Base-by-base conservation (phyloP, 2,113 vertebrate species). In the Periophthalmus modestus region DNA sequence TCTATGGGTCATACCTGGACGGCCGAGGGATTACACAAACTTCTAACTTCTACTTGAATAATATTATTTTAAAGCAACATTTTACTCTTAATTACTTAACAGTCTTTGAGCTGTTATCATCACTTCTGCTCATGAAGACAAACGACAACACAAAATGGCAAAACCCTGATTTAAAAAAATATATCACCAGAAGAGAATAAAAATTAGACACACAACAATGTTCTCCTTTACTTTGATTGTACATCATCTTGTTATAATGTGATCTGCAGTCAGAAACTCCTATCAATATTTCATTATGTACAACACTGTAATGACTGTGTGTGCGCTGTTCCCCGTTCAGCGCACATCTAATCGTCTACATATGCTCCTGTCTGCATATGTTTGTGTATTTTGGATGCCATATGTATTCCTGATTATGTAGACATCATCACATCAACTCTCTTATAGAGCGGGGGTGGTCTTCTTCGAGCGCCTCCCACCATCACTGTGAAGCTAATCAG, bases 401-500 rank as follows among this genome's bases (percentile, higher is more conserved):
- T 61, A 61, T 52, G 70, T 61, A 59, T 72, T 82, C 39, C 68
- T 83, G 78, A 71, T 69, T 23, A 84, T 86, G 76, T 82, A 88
- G 85, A 62, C 75, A 79, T 78, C 50, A 75, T 75, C 21, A 63
- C 55, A 74, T 55, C 58, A 77, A 75, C 21, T 58, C 57, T 72
- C 52, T 72, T 68, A 73, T 84, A 83, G 79, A 82, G 67, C 72
- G 16, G 72, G 79, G 90, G 89, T 90, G 89, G 89, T 91, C 90
- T 79, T 68, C 57, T 28, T 59, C 70, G 18, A 0, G 18, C 18
- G 82, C 79, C 81, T 85, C 82, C 68, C 63, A 72, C 73, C 78
- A 84, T 76, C 74, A 54, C 77, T 69, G 66, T 21, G 75, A n/a
- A 43, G 47, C 59, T 69, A 70, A 84, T 83, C 70, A 82, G 81